Base-by-base conservation (phyloP, 2,888 invertebrate species). In the Gerris lacustris region DNA sequence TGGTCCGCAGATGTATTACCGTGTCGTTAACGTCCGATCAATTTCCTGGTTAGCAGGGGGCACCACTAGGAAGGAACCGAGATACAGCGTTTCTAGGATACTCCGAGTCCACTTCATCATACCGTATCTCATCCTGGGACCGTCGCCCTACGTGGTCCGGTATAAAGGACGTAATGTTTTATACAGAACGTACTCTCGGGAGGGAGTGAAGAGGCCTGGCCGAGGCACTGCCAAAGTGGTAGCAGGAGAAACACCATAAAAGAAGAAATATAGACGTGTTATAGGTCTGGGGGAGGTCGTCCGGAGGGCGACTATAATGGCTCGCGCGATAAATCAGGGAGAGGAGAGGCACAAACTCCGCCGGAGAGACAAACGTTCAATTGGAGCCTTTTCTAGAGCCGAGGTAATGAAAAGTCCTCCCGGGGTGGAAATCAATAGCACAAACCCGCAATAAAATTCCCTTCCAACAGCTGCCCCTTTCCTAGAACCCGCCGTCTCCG, bases 211-310 rank as follows among this genome's bases (percentile, higher is more conserved):
- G 55, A 55, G 15, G 55, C 55, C 9, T 9, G 15, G 9, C 9
- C 55, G 55, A 55, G 15, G 55, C 55, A 55, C 11, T 55, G 55
- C 55, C 55, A 55, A 55, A 55, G 55, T 55, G 15, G 55, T 55
- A 55, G 55, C 55, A 55, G 55, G 31, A 55, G 55, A 55, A 55
- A 55, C 55, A 55, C 55, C 55, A 55, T 55, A 55, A 55, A 55
- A 55, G 55, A 55, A 55, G 55, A 55, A 55, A 55, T 55, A 55
- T 55, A 55, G 55, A 55, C 55, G 55, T 55, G 55, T 55, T 55
- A 55, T 55, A 55, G 55, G 55, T 55, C 55, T 15, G 55, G 55
- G 55, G 31, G 31, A 31, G 31, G 55, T 55, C 2, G 55, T 11
- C 11, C 55, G 55, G 15, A 15, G 55, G 55, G 55, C 15, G 55